These are phyloP conservation scores for Callocephalon fimbriatum DNA, from an alignment of 2,113 vertebrate species.

Conservation along the genomic window DNA sequence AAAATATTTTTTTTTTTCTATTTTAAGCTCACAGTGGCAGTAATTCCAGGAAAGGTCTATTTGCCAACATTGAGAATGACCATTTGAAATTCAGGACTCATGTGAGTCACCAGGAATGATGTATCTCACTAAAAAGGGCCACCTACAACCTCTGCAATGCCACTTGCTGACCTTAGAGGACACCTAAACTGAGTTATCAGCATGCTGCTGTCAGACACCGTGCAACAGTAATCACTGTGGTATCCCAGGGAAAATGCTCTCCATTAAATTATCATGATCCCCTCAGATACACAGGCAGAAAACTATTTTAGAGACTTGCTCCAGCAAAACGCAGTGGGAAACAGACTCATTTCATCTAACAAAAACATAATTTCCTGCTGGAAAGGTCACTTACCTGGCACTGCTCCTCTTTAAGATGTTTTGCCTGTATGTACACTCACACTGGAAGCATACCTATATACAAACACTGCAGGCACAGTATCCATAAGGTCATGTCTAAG, in stretches of 20 bases:
- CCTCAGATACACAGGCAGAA: not conserved
- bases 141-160: not conserved
- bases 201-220: not conserved
- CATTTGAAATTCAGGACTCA: not conserved
- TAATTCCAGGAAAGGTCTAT: not conserved
- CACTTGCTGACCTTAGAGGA: not conserved
- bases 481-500: not conserved
- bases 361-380: not conserved
- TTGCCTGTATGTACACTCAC: not conserved
- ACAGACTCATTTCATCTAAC: not conserved
- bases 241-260: not conserved
- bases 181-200: not conserved
- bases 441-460: not conserved
- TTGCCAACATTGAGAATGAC: not conserved
- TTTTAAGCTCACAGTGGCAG: not conserved
- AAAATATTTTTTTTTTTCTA: not conserved
- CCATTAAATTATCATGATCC: not conserved
- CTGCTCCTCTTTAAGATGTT: not conserved
- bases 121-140: not conserved
- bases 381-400: not conserved
- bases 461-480: not conserved
- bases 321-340: rapidly evolving
- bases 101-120: not conserved
- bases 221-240: rapidly evolving
- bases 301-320: not conserved